Base-by-base conservation (phyloP, 2,797 vertebrate genomes). In the Mastacembelus armatus region DNA sequence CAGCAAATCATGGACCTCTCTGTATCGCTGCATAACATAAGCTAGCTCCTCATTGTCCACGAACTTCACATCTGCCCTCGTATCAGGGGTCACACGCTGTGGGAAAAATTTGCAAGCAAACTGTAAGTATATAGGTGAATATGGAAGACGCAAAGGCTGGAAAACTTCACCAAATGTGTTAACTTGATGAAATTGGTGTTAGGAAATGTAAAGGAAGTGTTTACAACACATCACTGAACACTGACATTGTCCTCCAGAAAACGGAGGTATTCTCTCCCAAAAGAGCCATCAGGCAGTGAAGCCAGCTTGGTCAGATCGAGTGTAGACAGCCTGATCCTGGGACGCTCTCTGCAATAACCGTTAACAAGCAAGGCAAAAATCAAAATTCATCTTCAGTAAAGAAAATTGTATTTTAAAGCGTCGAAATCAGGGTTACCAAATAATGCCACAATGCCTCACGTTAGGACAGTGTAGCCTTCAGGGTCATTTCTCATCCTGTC, bases 41-140 rank as follows among this genome's bases (percentile, higher is more conserved):
- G 98, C 97, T 3, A 99, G 86, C 65, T 99, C 98, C 74, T 98
- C 96, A 0, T 96, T 77, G 2, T 99, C 98, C 22, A 99, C 95
- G 33, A 98, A 99, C 71, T 93, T 96, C 52, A 97, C 94, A 0
- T 95, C 94, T 24, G 94, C 95, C 56, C 98, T 93, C 0, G 97
- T 94, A 83, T 99, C 97, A 0, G 98, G 98, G 12, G 97, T 98
- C 83, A 99, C 97, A 2, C 81, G 91, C 98, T 99, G 92, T 74
- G 62, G 16, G 9, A 10, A 47, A 39, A 30, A 30, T 39, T 33
- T 1, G 0, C 77, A 50, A 19, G 9, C 27, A 45, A 38, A 32
- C n/a, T n/a, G 29, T 5, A 0, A 57, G 67, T n/a, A 10, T 1
- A 3, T 15, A 35, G 42, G 24, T 16, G 0, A 69, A 24, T 2